A percentile compares a stretch with the other conserved stretches of the same genome.
Evolutionary conservation across 2,888 invertebrate species (phyloP).

Genomic region (Pandemis heparana): DNA sequence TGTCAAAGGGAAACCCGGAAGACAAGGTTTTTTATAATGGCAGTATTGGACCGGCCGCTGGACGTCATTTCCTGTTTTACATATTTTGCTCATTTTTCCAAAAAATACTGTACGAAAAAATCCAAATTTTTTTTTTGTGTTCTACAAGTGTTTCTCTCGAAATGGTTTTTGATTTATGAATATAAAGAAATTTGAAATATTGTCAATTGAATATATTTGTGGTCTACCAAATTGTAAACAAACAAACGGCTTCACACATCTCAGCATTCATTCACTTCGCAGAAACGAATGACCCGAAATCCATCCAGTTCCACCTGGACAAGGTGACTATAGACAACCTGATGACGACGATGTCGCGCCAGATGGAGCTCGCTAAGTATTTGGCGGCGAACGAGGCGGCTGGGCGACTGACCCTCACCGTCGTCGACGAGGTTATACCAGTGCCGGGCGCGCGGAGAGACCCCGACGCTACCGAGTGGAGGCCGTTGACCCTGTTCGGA

Average conservation of each 20-base stretch:
- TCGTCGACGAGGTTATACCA: conserved; percentile 71
- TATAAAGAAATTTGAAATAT: too few species aligned
- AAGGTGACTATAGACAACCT: conserved; percentile 90
- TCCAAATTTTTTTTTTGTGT: too few species aligned
- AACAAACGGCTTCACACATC: background rate
- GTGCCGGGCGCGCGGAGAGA: conserved; percentile 54
- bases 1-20: too few species aligned
- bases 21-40: too few species aligned
- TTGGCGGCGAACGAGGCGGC: conserved; percentile 87
- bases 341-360: conserved; percentile 92
- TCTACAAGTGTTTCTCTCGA: too few species aligned
- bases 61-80: too few species aligned
- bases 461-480: conserved; percentile 56
- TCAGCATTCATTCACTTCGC: conserved; percentile 43
- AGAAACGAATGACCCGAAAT: conserved; percentile 81
- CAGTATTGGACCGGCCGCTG: too few species aligned
- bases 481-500: conserved; percentile 90
- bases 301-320: conserved; percentile 90
- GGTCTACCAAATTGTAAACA: background rate
- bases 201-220: too few species aligned
- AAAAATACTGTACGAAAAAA: too few species aligned
- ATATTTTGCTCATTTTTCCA: too few species aligned
- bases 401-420: conserved; percentile 74
- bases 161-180: too few species aligned
- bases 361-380: conserved; percentile 92